Conservation (phyloP, 2,113 vertebrate species). For the Tretioscincus oriximinensis region DNA sequence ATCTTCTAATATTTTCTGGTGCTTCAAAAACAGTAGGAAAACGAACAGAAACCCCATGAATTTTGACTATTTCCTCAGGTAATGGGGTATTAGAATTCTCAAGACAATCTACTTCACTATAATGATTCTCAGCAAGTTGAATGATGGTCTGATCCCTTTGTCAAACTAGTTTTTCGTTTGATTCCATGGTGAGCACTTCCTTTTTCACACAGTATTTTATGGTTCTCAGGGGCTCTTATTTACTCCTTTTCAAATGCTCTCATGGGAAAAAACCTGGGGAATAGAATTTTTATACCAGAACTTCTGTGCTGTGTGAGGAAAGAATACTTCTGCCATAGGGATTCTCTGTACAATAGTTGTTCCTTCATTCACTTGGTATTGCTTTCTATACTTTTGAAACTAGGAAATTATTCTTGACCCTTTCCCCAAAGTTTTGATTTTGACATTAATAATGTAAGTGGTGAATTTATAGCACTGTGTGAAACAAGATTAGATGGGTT, state of each 20-base stretch:
- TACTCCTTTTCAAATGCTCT: accelerated
- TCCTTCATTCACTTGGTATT: no score
- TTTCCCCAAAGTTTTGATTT: background rate
- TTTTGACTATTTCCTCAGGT: background rate
- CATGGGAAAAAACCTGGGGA: no score
- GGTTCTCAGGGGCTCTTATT: background rate
- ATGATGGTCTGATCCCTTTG: background rate
- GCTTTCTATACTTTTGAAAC: background rate
- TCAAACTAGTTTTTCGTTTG: background rate
- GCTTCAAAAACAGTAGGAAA: background rate
- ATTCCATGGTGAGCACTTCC: background rate
- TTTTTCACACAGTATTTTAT: background rate
- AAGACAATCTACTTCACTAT: no score
- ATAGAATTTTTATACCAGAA: background rate
- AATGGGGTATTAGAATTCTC: background rate
- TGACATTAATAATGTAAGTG: background rate
- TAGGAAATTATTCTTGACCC: background rate
- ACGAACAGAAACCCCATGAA: background rate
- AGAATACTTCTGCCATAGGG: background rate
- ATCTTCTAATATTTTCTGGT: background rate
- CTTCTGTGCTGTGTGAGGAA: background rate
- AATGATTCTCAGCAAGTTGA: background rate
- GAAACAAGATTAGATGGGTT: no score
- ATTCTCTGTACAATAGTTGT: background rate
- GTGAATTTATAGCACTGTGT: background rate